phyloP scores from a whole-genome alignment of 2,113 vertebrate species.

The Salvelinus fontinalis region DNA sequence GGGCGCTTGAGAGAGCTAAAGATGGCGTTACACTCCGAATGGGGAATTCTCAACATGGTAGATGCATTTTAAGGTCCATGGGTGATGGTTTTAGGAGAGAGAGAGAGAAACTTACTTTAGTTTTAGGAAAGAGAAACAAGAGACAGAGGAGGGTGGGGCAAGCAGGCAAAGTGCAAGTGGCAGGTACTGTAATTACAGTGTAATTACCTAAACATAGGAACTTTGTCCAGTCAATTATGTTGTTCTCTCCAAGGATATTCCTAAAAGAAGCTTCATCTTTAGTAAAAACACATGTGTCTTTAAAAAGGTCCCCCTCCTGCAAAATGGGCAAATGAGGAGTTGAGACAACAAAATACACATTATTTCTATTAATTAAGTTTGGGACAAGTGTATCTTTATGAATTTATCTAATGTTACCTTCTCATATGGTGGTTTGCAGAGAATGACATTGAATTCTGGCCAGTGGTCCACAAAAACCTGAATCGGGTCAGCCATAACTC shows the following conservation, averaged over 20 bases:
- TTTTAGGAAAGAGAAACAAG: too few species aligned
- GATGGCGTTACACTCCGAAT: too few species aligned
- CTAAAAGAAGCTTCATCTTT: constrained; percentile 45
- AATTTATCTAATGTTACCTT: constrained; percentile 37
- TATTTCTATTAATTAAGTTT: not conserved
- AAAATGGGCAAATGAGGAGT: not conserved
- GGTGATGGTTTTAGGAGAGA: too few species aligned
- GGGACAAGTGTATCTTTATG: not conserved
- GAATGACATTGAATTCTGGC: constrained; percentile 65
- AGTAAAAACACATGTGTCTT: constrained; percentile 44
- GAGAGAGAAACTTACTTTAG: too few species aligned
- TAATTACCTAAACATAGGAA: constrained; percentile 56
- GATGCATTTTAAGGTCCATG: too few species aligned
- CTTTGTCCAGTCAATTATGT: constrained; percentile 54
- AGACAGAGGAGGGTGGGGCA: too few species aligned
- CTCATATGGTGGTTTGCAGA: constrained; percentile 29
- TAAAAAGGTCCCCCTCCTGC: constrained; percentile 57
- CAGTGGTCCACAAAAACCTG: constrained; percentile 60
- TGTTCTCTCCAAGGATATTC: constrained; percentile 38
- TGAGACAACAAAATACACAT: not conserved
- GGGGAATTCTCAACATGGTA: too few species aligned
- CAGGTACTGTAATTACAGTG: too few species aligned
- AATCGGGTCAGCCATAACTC: constrained; percentile 41
- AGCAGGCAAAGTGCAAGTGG: too few species aligned
- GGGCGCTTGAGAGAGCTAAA: too few species aligned